Percentiles rank a stretch among this genome's conserved stretches.
Evolutionary conservation across 2,888 invertebrate genomes (phyloP).

Genomic region (Frankliniella fusca): DNA sequence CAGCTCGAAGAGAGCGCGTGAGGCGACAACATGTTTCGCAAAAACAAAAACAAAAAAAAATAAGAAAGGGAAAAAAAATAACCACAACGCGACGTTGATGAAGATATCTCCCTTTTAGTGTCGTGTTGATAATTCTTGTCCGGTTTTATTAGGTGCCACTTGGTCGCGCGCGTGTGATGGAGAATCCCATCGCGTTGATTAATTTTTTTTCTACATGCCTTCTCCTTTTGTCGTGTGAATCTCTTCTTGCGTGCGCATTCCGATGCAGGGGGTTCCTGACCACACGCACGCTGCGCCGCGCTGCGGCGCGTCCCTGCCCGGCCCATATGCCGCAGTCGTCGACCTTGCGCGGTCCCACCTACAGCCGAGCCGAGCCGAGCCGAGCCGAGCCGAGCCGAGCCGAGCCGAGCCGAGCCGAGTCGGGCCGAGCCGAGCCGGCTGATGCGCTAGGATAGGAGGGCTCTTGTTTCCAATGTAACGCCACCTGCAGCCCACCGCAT

Average conservation of each 20-base stretch:
- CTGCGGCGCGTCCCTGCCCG: neutral
- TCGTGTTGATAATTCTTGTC: too few relatives aligned
- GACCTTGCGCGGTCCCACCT: neutral
- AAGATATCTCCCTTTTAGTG: neutral
- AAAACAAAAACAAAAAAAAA: neutral
- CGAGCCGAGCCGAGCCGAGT: neutral
- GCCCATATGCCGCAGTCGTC: neutral
- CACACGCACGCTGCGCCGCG: neutral
- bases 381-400: neutral
- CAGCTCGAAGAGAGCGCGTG: too few relatives aligned
- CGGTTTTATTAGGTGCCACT: too few relatives aligned
- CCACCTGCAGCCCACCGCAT: neutral
- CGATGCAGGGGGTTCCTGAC: conserved; percentile 6
- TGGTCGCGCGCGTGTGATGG: neutral
- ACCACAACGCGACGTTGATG: neutral
- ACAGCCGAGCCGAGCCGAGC: neutral
- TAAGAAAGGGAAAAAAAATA: neutral
- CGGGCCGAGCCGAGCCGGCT: neutral
- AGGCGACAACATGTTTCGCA: too few relatives aligned
- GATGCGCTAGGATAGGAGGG: neutral
- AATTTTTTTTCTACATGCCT: neutral
- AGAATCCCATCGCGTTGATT: neutral
- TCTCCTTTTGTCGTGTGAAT: too few relatives aligned
- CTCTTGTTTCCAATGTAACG: conserved; percentile 6
- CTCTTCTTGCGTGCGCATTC: neutral